Evolutionary conservation across 1,140 invertebrate genomes (phyloP), one percentile per base, ranked within the genome.

Genomic region (Drosophila dunni): DNA sequence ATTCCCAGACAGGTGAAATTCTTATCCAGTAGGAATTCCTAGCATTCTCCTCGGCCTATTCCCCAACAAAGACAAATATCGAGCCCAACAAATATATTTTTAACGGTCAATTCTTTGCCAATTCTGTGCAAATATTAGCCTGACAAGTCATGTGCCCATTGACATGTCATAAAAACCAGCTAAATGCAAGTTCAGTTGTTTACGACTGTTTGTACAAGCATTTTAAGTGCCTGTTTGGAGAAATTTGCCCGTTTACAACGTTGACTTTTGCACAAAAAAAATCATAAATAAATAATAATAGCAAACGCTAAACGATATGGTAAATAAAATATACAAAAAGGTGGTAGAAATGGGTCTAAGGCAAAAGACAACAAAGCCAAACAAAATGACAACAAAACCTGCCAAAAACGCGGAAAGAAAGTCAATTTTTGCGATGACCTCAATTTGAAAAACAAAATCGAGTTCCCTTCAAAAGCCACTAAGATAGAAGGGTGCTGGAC

Each of bases 301-400:
- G 24, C 6, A 29, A 29, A 10, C 62, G 83, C 76, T 85, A 88
- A 85, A 78, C 61, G 61, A 79, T 76, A 75, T 69, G 66, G 75
- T 71, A 88, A 85, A 85, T 88, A 85, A 71, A 69, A 63, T 81
- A 60, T 61, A 69, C 68, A 29, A 29, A 29, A 29, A 29, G 3
- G 24, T 4, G 62, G 51, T 69, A 84, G 71, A 71, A 56, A 63
- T 29, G 34, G 45, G 42, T 44, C 45, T 34, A 63, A 42, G 24
- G 51, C 56, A 64, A 68, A 54, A 67, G 42, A 64, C 54, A 45
- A 63, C 51, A 64, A 20, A 20, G 17, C 24, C 24, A 70, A 65
- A 65, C 44, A 63, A 53, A 56, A 58, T 42, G 46, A 34, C 57
- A 79, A 79, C 69, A 64, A 74, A 64, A 62, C 53, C 50, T 40